Conservation (phyloP, 2,888 invertebrate genomes). For the Scaptomyza flava region DNA sequence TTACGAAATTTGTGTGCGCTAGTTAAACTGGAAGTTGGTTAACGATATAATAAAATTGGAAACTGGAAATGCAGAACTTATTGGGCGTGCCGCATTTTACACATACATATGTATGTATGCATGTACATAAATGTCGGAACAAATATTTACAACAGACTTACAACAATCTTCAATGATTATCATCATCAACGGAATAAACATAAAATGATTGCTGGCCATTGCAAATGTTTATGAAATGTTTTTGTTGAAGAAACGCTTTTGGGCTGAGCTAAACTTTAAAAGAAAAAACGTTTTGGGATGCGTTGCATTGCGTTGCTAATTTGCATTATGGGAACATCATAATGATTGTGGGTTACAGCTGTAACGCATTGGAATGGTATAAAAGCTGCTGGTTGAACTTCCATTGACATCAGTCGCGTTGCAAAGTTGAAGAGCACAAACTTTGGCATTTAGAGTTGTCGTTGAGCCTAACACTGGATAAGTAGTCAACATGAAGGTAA, state of each 20-base stretch:
- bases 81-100: conserved; percentile 30
- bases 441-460: conserved; percentile 43
- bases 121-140: not conserved
- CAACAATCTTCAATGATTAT: conserved; percentile 47
- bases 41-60: conserved; percentile 6
- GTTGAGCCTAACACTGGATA: conserved; percentile 42
- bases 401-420: conserved; percentile 68
- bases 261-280: conserved; percentile 6
- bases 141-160: conserved; percentile 22
- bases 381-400: conserved; percentile 54
- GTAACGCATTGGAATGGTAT: conserved; percentile 55
- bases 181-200: conserved; percentile 9
- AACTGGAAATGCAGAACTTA: conserved; percentile 40
- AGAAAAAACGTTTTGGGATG: conserved; percentile 22
- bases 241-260: conserved; percentile 50
- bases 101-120: conserved; percentile 3
- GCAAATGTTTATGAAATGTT: conserved; percentile 73
- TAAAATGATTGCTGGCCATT: conserved; percentile 23
- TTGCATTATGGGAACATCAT: conserved; percentile 42
- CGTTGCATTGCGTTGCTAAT: conserved; percentile 53
- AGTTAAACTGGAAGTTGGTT: conserved; percentile 23
- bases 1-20: conserved; percentile 26
- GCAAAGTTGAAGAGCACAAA: conserved; percentile 27
- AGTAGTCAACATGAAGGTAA: conserved; percentile 73
- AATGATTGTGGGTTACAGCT: conserved; percentile 40